Evolutionary conservation across 2,888 invertebrate species (phyloP).

Genomic region (Ennomos quercinarius): DNA sequence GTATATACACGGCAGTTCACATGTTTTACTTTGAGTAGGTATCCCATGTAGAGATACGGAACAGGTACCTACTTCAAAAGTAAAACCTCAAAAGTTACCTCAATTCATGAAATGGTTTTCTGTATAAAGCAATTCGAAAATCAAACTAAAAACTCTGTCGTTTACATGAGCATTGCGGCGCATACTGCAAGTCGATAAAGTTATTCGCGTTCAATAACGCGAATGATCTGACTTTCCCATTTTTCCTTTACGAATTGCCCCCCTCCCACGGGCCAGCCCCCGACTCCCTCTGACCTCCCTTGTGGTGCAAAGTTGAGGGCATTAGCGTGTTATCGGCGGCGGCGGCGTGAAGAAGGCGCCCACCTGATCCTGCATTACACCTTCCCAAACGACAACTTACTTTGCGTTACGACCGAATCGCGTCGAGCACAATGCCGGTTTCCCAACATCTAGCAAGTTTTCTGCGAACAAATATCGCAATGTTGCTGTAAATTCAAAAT

Average conservation of each 20-base stretch:
- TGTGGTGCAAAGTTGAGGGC: slow-evolving; percentile 85
- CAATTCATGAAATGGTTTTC: not conserved
- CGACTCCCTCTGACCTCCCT: slow-evolving; percentile 58
- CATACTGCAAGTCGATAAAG: slow-evolving; percentile 77
- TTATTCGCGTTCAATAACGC: slow-evolving; percentile 82
- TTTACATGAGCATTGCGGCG: slow-evolving; percentile 38
- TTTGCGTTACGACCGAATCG: slow-evolving; percentile 42
- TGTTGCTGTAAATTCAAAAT: slow-evolving; percentile 48
- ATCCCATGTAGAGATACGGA: not conserved
- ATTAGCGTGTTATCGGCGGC: slow-evolving; percentile 85
- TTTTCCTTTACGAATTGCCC: slow-evolving; percentile 74
- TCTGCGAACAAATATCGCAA: slow-evolving; percentile 44
- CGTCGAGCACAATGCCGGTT: slow-evolving; percentile 50
- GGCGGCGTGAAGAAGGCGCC: slow-evolving; percentile 81
- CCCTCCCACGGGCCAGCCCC: slow-evolving; percentile 49
- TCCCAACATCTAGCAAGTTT: slow-evolving; percentile 2
- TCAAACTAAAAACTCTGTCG: slow-evolving; percentile 27
- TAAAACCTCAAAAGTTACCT: slow-evolving; percentile 4
- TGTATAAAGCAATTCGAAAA: slow-evolving; percentile 10
- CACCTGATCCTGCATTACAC: slow-evolving; percentile 74
- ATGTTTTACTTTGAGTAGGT: too few relatives aligned
- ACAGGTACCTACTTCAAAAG: not conserved
- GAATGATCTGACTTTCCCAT: slow-evolving; percentile 82
- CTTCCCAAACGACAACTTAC: slow-evolving; percentile 48
- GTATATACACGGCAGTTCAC: not conserved